These are phyloP conservation scores for Disparrhopalites patrizii DNA, from an alignment of 2,888 invertebrate species.

Conservation along the genomic window DNA sequence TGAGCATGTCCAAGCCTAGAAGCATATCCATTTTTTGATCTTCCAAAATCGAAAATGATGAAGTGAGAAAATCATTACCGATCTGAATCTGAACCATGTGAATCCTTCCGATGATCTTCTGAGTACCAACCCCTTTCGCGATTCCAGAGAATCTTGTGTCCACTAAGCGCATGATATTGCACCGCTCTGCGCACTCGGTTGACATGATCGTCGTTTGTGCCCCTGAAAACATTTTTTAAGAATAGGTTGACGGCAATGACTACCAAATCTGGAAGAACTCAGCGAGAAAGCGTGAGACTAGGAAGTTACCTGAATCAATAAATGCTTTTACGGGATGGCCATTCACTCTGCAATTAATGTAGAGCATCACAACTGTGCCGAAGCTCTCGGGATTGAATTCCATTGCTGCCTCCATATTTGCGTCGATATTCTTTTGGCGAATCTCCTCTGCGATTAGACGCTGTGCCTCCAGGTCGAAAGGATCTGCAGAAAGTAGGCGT, in stretches of 20 bases:
- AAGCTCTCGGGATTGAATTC: constrained; percentile 98
- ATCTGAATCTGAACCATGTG: constrained; percentile 98
- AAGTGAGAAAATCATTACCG: constrained; percentile 85
- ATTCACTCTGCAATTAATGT: constrained; percentile 96
- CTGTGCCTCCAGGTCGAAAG: constrained; percentile 93
- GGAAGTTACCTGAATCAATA: constrained; percentile 84
- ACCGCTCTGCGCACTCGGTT: constrained; percentile 87
- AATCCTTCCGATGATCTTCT: constrained; percentile 91
- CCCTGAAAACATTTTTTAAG: constrained; percentile 58
- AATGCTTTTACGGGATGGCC: constrained; percentile 96
- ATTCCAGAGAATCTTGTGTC: constrained; percentile 86
- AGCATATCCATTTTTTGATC: constrained; percentile 99
- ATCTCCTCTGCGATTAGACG: constrained; percentile 93
- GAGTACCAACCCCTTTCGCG: constrained; percentile 96
- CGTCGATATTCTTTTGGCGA: constrained; percentile 90
- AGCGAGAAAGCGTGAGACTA: neutral
- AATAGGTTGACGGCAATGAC: constrained; percentile 6
- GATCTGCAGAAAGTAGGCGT: constrained; percentile 87
- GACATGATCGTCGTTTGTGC: constrained; percentile 99
- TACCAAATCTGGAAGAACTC: neutral
- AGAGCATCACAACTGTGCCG: constrained; percentile 95
- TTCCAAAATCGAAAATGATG: constrained; percentile 93
- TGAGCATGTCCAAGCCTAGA: constrained; percentile 94
- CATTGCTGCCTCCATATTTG: constrained; percentile 98
- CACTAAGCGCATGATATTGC: constrained; percentile 82